phyloP scores from a whole-genome alignment of 2,113 vertebrate genomes.

The Bujurquina vittata region DNA sequence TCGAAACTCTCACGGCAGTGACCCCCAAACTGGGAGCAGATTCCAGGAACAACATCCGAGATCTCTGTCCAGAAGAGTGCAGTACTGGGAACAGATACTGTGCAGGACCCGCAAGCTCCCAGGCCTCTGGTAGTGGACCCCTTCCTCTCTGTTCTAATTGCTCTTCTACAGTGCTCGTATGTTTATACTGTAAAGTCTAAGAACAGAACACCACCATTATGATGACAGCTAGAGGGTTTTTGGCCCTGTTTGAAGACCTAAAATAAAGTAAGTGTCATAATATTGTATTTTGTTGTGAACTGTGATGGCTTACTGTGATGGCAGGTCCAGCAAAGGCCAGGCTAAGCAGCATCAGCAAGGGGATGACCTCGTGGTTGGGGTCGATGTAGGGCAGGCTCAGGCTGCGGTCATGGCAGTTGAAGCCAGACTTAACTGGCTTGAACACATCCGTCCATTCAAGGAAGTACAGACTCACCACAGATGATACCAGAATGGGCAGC shows the following conservation, averaged over 20 bases:
- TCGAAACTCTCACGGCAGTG: no score
- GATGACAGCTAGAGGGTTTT: no score
- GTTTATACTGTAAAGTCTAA: not conserved
- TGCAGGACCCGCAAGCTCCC: no score
- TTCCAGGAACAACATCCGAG: no score
- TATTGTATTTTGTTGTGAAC: no score
- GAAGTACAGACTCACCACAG: slow-evolving; percentile 97
- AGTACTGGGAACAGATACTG: no score
- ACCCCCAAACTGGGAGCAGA: no score
- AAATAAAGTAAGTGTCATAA: not conserved
- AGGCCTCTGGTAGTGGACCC: not conserved
- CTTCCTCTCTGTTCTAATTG: not conserved
- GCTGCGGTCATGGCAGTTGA: slow-evolving; percentile 94
- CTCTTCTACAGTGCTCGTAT: not conserved
- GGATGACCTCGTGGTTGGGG: slow-evolving; percentile 92
- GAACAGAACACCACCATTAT: not conserved
- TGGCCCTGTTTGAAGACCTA: not conserved
- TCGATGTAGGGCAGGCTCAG: slow-evolving; percentile 97
- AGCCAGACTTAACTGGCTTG: slow-evolving; percentile 94
- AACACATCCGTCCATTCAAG: slow-evolving; percentile 97
- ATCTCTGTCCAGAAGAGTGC: no score
- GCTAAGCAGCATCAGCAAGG: slow-evolving; percentile 95
- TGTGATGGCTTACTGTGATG: slow-evolving; percentile 83
- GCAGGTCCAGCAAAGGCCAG: slow-evolving; percentile 94
- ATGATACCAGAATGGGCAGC: slow-evolving; percentile 96